phyloP scores from a whole-genome alignment of 2,113 vertebrate genomes.

The Columba livia region DNA sequence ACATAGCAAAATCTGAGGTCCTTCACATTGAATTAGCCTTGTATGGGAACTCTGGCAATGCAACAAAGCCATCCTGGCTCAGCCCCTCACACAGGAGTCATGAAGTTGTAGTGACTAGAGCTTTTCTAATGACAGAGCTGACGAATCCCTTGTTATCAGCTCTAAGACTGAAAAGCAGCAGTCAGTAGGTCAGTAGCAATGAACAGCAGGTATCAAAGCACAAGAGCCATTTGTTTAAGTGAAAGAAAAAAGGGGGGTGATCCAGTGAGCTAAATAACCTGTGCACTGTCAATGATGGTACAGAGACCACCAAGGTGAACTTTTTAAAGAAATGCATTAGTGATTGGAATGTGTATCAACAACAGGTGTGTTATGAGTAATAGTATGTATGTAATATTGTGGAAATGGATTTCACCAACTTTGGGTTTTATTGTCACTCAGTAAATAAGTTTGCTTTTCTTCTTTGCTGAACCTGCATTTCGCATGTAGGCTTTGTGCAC shows the following conservation, averaged over 20 bases:
- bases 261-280: not conserved
- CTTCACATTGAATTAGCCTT: not conserved
- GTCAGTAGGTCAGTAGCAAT: not conserved
- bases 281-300: not conserved
- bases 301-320: not conserved
- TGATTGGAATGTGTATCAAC: not conserved
- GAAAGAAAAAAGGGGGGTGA: not conserved
- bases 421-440: not conserved
- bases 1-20: not conserved
- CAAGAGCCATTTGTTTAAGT: not conserved
- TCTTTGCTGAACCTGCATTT: not conserved
- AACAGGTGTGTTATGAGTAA: not conserved
- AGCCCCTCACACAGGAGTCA: not conserved
- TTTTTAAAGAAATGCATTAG: not conserved
- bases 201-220: not conserved
- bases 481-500: not conserved
- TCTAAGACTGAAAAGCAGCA: conserved; percentile 8
- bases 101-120: not conserved
- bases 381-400: not conserved
- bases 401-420: not conserved
- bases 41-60: not conserved
- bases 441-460: not conserved
- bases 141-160: not conserved
- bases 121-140: not conserved
- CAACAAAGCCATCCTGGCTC: not conserved